Percentiles rank a stretch among this genome's conserved stretches.
Conservation (phyloP, 2,888 invertebrate species). For the Agonopterix heracliana region DNA sequence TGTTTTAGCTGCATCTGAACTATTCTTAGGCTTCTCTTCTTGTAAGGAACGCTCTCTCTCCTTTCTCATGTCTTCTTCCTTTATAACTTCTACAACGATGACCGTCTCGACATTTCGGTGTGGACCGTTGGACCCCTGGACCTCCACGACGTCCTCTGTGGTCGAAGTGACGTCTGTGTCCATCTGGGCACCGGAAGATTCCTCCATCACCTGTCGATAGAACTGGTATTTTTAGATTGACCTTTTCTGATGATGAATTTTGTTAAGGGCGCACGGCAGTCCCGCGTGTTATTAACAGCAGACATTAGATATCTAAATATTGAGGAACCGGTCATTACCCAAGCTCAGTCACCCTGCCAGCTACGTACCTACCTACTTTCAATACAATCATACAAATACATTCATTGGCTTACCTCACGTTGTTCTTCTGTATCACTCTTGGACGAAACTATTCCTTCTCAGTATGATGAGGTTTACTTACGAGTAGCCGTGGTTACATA, state of each 20-base stretch:
- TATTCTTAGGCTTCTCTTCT: constrained; percentile 6
- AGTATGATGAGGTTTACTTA: constrained; percentile 5
- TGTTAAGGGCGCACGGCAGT: constrained; percentile 18
- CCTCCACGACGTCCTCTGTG: constrained; percentile 47
- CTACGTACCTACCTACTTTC: constrained; percentile 53
- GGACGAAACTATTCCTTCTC: constrained; percentile 9
- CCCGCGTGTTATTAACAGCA: constrained; percentile 13
- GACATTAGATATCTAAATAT: constrained; percentile 41
- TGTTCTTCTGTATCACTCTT: constrained; percentile 18
- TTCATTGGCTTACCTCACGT: constrained; percentile 55
- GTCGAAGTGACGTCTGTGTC: constrained; percentile 64
- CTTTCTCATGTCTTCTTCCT: constrained; percentile 32
- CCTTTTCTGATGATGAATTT: constrained; percentile 25
- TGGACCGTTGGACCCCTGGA: constrained; percentile 42
- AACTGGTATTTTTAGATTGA: constrained; percentile 43
- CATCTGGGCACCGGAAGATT: constrained; percentile 54
- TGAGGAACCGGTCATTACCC: constrained; percentile 58
- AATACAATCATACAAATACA: constrained; percentile 58
- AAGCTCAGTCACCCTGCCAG: constrained; percentile 46
- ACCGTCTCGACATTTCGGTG: constrained; percentile 52
- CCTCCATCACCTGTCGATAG: constrained; percentile 59
- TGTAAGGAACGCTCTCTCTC: constrained; percentile 10
- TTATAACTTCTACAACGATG: constrained; percentile 50
- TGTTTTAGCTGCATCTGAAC: constrained; percentile 4
- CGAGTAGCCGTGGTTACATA: constrained; percentile 6